phyloP scores from a whole-genome alignment of 2,113 vertebrate species.

The Chaetura pelagica region DNA sequence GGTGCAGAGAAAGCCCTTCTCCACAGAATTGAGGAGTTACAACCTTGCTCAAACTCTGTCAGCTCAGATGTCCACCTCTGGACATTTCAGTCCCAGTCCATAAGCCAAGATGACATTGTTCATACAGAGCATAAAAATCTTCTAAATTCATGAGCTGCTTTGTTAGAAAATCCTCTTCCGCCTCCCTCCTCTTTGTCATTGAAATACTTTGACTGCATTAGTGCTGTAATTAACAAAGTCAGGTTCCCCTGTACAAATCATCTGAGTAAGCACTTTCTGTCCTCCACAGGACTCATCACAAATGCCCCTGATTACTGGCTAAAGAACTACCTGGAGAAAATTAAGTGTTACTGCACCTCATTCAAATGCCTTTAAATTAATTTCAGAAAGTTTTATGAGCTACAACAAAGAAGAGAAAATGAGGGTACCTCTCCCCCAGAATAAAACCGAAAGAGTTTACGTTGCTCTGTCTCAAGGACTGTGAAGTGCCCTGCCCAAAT shows the following conservation, averaged over 20 bases:
- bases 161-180: background rate
- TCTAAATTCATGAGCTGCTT: background rate
- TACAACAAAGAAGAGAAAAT: background rate
- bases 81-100: background rate
- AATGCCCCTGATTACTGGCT: background rate
- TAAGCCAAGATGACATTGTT: background rate
- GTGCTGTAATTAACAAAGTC: background rate
- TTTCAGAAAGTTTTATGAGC: background rate
- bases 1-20: background rate
- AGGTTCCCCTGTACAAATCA: background rate
- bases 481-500: background rate
- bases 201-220: background rate
- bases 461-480: background rate
- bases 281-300: background rate
- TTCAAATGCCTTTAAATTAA: background rate
- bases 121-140: background rate
- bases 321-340: background rate
- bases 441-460: background rate
- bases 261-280: background rate
- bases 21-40: background rate
- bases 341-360: background rate
- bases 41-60: background rate
- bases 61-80: background rate
- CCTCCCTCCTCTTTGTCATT: background rate
- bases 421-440: background rate